Evolutionary conservation across 2,113 vertebrate species (phyloP).

Genomic region (western clawed frog (Xenopus tropicalis)): DNA sequence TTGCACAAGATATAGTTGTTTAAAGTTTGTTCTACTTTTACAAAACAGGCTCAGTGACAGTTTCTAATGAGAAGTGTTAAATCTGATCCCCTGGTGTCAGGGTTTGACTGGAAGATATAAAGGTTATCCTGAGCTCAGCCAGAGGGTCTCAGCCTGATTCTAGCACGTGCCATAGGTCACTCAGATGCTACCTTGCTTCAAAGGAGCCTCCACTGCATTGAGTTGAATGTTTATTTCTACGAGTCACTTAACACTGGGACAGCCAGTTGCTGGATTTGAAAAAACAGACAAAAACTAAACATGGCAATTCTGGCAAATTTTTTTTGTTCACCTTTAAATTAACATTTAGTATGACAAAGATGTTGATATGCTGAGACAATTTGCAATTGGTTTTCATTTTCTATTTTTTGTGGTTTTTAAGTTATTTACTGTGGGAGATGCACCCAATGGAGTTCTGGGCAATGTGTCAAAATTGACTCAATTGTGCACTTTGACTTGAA

Average conservation of each 20-base stretch:
- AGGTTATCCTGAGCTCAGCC: conserved; percentile 10
- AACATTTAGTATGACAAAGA: too few relatives aligned
- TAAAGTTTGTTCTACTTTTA: not conserved
- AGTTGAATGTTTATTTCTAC: not conserved
- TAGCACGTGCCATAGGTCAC: conserved; percentile 20
- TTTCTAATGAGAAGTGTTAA: conserved; percentile 1
- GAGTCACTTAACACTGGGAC: not conserved
- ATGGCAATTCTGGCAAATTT: too few relatives aligned
- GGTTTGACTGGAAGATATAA: conserved; percentile 27
- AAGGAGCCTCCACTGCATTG: not conserved
- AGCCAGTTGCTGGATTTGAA: too few relatives aligned
- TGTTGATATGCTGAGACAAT: too few relatives aligned
- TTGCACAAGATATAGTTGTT: not conserved
- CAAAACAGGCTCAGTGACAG: not conserved
- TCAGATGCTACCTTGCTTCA: not conserved
- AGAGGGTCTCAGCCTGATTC: conserved; percentile 1
- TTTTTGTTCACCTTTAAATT: too few relatives aligned
- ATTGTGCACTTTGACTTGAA: too few relatives aligned
- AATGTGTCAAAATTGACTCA: too few relatives aligned
- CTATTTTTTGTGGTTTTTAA: too few relatives aligned
- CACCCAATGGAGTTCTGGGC: too few relatives aligned
- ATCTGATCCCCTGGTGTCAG: conserved; percentile 10
- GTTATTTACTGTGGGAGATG: too few relatives aligned
- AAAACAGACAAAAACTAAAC: too few relatives aligned
- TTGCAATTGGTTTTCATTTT: too few relatives aligned